phyloP scores from a whole-genome alignment of 2,113 vertebrate genomes.

The Onychorhynchus coronatus region DNA sequence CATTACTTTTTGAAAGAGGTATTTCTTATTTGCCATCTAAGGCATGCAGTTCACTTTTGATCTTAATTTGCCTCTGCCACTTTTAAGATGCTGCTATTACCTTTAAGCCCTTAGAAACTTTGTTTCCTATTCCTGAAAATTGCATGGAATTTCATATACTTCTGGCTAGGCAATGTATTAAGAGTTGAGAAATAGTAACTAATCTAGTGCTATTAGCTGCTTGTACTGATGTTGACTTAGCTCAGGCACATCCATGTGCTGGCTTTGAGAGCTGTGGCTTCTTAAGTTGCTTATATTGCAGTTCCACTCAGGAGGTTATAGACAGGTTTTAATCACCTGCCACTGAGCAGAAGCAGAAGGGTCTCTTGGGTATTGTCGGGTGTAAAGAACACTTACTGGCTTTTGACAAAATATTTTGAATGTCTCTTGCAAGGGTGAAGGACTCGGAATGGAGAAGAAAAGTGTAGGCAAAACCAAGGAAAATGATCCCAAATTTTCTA shows the following conservation, averaged over 20 bases:
- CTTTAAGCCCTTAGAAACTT: not conserved
- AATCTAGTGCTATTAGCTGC: not conserved
- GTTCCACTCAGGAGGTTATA: not conserved
- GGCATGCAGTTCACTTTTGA: not conserved
- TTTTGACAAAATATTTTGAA: not conserved
- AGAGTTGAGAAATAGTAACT: not conserved
- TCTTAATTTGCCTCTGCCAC: not conserved
- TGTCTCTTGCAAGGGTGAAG: not conserved
- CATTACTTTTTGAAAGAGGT: not conserved
- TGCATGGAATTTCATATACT: not conserved
- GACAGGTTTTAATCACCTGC: not conserved
- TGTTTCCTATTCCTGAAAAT: not conserved
- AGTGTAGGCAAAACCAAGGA: not conserved
- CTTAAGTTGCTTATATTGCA: not conserved
- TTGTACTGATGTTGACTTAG: not conserved
- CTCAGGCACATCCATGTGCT: not conserved
- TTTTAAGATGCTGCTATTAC: not conserved
- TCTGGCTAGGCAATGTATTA: not conserved
- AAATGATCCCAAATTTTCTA: not conserved
- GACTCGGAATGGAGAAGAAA: not conserved
- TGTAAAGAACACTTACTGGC: not conserved
- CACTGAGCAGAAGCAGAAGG: not conserved
- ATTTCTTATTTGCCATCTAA: fast-evolving
- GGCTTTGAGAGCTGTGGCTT: not conserved
- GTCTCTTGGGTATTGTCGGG: not conserved